These are phyloP conservation scores for Piezodorus guildinii DNA, from an alignment of 1,140 invertebrate species.

Conservation along the genomic window DNA sequence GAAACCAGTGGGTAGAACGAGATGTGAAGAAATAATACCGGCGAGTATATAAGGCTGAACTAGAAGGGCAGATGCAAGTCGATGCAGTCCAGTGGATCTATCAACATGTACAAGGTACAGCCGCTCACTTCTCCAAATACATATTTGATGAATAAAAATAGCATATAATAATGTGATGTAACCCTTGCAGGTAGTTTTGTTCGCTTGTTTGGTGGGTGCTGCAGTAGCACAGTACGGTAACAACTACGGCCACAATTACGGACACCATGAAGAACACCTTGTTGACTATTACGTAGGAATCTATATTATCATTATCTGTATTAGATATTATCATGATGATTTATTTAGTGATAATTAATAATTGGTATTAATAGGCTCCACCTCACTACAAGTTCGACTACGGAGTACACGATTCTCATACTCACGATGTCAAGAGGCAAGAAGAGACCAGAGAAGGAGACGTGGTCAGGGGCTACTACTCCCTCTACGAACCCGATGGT, in stretches of 20 bases:
- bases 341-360: too few relatives aligned
- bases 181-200: not conserved
- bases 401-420: constrained; percentile 40
- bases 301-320: too few relatives aligned
- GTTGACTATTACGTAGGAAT: constrained; percentile 17
- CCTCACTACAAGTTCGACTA: constrained; percentile 42
- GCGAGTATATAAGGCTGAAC: too few relatives aligned
- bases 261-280: not conserved
- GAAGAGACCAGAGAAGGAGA: constrained; percentile 33
- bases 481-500: constrained; percentile 8
- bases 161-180: not conserved
- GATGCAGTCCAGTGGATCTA: not conserved
- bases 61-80: too few relatives aligned
- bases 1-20: too few relatives aligned
- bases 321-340: too few relatives aligned
- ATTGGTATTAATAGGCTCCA: constrained; percentile 23
- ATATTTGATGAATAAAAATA: too few relatives aligned
- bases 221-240: not conserved
- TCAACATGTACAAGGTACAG: constrained; percentile 1
- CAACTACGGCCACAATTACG: constrained; percentile 7
- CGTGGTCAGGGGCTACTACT: constrained; percentile 9
- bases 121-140: not conserved
- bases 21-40: too few relatives aligned
- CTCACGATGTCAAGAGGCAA: constrained; percentile 39
- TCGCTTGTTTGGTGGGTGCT: not conserved